Base-by-base conservation (phyloP, 2,113 vertebrate species). In the Gulo gulo region DNA sequence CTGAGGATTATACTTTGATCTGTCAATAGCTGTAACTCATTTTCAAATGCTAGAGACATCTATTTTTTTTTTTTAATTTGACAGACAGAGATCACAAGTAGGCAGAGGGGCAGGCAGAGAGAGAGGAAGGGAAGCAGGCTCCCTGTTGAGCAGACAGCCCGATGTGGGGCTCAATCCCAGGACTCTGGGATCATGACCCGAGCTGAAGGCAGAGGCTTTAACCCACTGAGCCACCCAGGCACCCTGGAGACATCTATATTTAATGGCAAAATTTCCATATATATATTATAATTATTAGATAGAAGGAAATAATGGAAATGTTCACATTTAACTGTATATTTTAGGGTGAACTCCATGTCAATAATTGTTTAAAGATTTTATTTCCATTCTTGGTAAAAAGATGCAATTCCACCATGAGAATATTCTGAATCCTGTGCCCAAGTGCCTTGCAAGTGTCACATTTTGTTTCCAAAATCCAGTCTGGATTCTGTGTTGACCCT, bases 381-480 rank as follows among this genome's bases (percentile, higher is more conserved):
- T 50, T 96, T 81, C 74, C 55, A 7, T 34, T 78, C 9, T 15
- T 52, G 63, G 55, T 93, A 61, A 78, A 85, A 84, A 73, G 3
- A 55, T 23, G 24, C 76, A 63, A 59, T 5, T 45, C 31, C 1
- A 63, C 6, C 39, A 83, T 57, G 57, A 88, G 7, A 15, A 61
- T 97, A 93, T 73, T 91, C 34, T 52, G 39, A 97, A 59, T 42
- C 50, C 8, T 47, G 14, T 79, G 79, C n/a, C 89, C 90, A 76
- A 93, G 85, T 61, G 5, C 0, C 93, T 95, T 39, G 14, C 93
- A 74, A 93, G 61, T 94, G 69, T 83, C 95, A 73, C 24, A 36
- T 57, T 31, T 69, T 61, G 73, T 86, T 95, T 73, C 97, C 87
- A 39, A 93, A 93, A 96, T 97, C 57, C 65, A 1, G 69, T 16